Evolutionary conservation across 1,140 invertebrate species (phyloP).

Genomic region (Asbolus verrucosus): DNA sequence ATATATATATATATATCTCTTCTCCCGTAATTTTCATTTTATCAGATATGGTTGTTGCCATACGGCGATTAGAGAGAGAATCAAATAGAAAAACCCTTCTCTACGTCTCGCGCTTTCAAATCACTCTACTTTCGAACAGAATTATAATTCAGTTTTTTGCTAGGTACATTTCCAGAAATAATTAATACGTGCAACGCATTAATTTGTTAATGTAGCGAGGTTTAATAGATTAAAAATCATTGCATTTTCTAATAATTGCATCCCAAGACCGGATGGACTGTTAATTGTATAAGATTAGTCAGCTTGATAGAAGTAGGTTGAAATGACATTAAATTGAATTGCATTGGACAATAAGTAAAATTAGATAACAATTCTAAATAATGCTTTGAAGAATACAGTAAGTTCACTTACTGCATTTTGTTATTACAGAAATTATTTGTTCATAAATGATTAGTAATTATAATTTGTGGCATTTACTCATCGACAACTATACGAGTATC

Average conservation of each 20-base stretch:
- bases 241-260: constrained; percentile 34
- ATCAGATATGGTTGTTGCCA: too few species aligned
- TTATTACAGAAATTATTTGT: too few species aligned
- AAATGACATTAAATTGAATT: constrained; percentile 9
- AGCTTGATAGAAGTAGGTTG: constrained; percentile 20
- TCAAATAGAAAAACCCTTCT: constrained; percentile 8
- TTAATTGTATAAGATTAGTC: constrained; percentile 28
- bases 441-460: too few species aligned
- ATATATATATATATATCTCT: too few species aligned
- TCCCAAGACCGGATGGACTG: constrained; percentile 27
- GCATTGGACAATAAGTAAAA: too few species aligned
- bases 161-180: constrained; percentile 25
- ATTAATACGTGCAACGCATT: constrained; percentile 37
- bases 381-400: too few species aligned
- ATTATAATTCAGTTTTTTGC: constrained; percentile 27
- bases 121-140: constrained; percentile 26
- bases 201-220: constrained; percentile 35
- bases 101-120: constrained; percentile 23
- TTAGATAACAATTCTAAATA: background rate
- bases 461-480: too few species aligned
- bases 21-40: too few species aligned
- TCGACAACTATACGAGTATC: too few species aligned
- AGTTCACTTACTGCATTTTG: too few species aligned
- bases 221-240: constrained; percentile 24
- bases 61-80: too few species aligned